Percentiles rank a stretch among this genome's conserved stretches.
Conservation (phyloP, 2,888 invertebrate species). For the Alcis repandata region DNA sequence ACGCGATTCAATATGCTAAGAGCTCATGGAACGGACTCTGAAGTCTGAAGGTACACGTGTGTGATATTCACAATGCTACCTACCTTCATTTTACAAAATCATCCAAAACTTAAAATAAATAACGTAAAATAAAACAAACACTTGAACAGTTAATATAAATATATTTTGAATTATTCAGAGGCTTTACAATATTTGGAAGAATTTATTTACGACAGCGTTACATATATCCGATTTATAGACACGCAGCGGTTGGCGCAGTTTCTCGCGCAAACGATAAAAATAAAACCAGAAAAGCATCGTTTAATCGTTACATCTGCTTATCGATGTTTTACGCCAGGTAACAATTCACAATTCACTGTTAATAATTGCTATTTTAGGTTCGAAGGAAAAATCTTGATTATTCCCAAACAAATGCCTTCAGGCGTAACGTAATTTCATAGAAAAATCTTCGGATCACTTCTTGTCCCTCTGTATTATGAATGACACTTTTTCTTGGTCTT, state of each 20-base stretch:
- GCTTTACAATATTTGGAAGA: slow-evolving; percentile 87
- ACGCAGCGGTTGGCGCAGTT: slow-evolving; percentile 61
- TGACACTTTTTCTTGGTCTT: slow-evolving; percentile 32
- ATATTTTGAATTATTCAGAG: slow-evolving; percentile 87
- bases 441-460: no score
- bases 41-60: no score
- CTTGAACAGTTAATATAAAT: slow-evolving; percentile 87
- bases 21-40: no score
- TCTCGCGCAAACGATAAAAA: slow-evolving; percentile 63
- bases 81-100: neutral
- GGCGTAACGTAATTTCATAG: no score
- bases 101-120: neutral
- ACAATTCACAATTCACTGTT: no score
- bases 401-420: no score
- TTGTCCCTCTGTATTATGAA: neutral
- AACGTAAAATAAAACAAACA: slow-evolving; percentile 74
- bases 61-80: no score
- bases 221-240: slow-evolving; percentile 62
- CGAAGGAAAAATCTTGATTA: no score
- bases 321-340: no score
- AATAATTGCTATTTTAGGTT: no score
- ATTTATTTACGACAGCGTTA: slow-evolving; percentile 73
- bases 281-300: neutral
- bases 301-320: no score
- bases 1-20: no score